Percentiles rank a stretch among this genome's conserved stretches.
These are phyloP conservation scores for Gonatopus flavifemur DNA, from an alignment of 1,140 invertebrate genomes.

Conservation along the genomic window DNA sequence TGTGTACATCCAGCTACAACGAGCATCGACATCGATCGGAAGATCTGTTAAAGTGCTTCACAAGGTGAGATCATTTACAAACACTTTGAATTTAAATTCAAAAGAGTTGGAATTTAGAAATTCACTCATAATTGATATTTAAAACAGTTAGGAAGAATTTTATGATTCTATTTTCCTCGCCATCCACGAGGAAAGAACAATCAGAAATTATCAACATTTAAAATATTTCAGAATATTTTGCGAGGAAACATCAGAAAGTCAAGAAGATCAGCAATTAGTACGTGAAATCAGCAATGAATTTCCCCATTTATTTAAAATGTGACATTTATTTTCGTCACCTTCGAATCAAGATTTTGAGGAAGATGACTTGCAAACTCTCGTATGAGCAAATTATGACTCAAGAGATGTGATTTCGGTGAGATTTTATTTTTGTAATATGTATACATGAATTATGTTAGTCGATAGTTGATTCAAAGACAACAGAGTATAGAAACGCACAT, in stretches of 20 bases:
- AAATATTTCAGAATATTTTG: slow-evolving; percentile 76
- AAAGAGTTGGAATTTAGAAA: too few relatives aligned
- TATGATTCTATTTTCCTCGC: too few relatives aligned
- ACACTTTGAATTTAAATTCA: too few relatives aligned
- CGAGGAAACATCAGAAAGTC: slow-evolving; percentile 73
- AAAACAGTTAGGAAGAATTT: too few relatives aligned
- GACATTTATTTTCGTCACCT: slow-evolving; percentile 44
- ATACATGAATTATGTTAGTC: slow-evolving; percentile 17
- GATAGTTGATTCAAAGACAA: not conserved
- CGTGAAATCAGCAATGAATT: slow-evolving; percentile 81
- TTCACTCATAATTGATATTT: too few relatives aligned
- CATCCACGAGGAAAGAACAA: too few relatives aligned
- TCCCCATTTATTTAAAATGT: slow-evolving; percentile 75
- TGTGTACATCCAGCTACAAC: slow-evolving; percentile 75
- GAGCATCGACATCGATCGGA: slow-evolving; percentile 74
- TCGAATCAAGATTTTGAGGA: slow-evolving; percentile 40
- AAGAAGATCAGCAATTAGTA: slow-evolving; percentile 73
- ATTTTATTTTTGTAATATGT: slow-evolving; percentile 22
- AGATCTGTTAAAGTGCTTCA: slow-evolving; percentile 79
- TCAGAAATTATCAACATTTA: too few relatives aligned
- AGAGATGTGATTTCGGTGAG: slow-evolving; percentile 9
- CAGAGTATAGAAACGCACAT: too few relatives aligned
- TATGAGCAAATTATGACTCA: slow-evolving; percentile 10
- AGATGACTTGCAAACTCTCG: slow-evolving; percentile 50
- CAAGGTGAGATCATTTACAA: too few relatives aligned